A percentile compares a stretch with the other conserved stretches of the same genome.
These are phyloP conservation scores for Uropetala carovei DNA, from an alignment of 2,888 invertebrate genomes.

Conservation along the genomic window DNA sequence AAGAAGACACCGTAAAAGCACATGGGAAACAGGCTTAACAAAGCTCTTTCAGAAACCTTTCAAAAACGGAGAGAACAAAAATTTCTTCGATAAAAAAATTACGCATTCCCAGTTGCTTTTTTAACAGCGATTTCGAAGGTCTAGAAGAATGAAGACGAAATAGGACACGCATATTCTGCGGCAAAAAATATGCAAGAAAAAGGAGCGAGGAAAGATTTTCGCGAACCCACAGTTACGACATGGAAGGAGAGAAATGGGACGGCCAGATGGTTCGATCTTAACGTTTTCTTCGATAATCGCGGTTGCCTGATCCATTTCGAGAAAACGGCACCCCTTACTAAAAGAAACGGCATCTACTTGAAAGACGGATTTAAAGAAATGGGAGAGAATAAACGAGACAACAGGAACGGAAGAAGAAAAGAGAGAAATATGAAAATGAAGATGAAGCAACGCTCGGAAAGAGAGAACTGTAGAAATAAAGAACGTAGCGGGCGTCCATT, in stretches of 20 bases:
- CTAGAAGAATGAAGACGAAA: background rate
- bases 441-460: background rate
- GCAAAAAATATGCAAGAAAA: background rate
- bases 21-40: too few species aligned
- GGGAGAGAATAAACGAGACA: background rate
- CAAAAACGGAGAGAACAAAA: too few species aligned
- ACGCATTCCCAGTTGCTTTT: too few species aligned
- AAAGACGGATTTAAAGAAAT: too few species aligned
- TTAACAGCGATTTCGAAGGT: background rate
- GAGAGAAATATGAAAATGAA: background rate
- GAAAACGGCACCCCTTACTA: background rate
- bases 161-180: background rate
- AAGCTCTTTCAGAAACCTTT: too few species aligned
- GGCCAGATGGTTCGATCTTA: conserved; percentile 10
- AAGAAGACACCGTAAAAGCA: too few species aligned
- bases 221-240: background rate
- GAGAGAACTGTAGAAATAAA: background rate
- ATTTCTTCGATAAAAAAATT: too few species aligned
- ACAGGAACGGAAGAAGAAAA: background rate
- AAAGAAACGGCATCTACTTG: background rate
- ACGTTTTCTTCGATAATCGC: background rate
- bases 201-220: background rate
- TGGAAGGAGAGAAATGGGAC: background rate
- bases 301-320: background rate
- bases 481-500: background rate